These are phyloP conservation scores for Ploceus nigricollis DNA, from an alignment of 2,113 vertebrate species.

Conservation along the genomic window DNA sequence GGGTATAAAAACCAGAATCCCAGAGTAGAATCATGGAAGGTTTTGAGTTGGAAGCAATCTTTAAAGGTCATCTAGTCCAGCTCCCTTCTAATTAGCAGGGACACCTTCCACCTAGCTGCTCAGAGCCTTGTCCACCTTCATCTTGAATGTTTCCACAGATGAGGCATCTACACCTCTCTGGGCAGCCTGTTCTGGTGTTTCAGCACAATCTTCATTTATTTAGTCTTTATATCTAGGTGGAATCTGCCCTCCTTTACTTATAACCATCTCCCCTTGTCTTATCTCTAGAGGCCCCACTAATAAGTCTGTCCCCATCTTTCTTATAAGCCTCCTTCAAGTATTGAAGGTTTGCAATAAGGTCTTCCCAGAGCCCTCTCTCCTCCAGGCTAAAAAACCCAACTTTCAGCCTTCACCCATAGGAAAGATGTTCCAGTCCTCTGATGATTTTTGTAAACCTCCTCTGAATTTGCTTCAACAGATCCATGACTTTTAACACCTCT, in stretches of 20 bases:
- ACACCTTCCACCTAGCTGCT: not conserved
- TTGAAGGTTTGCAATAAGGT: not conserved
- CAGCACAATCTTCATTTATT: fast-evolving
- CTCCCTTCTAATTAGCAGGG: not conserved
- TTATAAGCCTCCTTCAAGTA: not conserved
- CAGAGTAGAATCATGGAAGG: not conserved
- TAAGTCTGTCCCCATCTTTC: not conserved
- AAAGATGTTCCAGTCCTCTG: not conserved
- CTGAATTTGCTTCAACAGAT: not conserved
- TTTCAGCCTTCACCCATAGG: not conserved
- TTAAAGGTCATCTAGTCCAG: not conserved
- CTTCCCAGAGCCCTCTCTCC: not conserved
- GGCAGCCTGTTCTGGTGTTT: not conserved
- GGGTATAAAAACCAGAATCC: not conserved
- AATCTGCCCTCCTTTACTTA: not conserved
- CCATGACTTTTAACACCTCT: not conserved
- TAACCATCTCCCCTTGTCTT: not conserved
- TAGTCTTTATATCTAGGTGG: too few relatives aligned
- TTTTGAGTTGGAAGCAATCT: not conserved
- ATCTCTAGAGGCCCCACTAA: not conserved
- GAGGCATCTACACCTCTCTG: not conserved
- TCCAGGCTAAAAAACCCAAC: not conserved
- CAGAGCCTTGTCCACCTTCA: fast-evolving
- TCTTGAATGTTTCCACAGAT: not conserved
- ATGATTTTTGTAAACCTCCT: not conserved